Percentiles rank a stretch among this genome's conserved stretches.
Evolutionary conservation across 2,797 vertebrate species (phyloP).

Genomic region (Varecia variegata): DNA sequence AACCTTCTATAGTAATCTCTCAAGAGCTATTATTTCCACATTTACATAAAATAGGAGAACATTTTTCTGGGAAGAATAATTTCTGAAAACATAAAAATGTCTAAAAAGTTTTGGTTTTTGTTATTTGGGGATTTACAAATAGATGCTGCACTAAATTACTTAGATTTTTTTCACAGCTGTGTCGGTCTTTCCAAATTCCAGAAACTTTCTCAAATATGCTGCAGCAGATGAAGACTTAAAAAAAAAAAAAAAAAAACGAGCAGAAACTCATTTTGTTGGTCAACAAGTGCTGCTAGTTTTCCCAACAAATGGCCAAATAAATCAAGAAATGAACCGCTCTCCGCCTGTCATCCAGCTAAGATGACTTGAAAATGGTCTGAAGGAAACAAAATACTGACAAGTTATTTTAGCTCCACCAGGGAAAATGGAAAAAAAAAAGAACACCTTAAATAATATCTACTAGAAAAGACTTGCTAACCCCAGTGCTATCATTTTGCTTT

Average conservation of each 20-base stretch:
- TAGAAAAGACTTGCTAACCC: neutral
- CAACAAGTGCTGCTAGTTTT: neutral
- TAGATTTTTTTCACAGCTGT: slow-evolving; percentile 5
- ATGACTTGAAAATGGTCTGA: slow-evolving; percentile 20
- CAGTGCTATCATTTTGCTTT: neutral
- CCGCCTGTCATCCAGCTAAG: neutral
- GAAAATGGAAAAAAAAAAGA: neutral
- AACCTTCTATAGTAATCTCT: neutral
- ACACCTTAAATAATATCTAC: neutral
- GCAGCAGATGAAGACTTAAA: neutral
- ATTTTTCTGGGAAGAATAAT: neutral
- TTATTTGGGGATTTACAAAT: slow-evolving; percentile 1
- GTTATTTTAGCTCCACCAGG: neutral
- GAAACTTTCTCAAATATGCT: neutral
- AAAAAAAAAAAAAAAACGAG: neutral
- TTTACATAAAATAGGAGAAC: neutral
- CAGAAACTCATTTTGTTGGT: neutral
- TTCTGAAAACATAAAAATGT: slow-evolving; percentile 37
- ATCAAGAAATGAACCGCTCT: neutral
- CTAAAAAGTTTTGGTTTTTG: neutral
- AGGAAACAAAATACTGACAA: slow-evolving; percentile 13
- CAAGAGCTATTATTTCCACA: neutral
- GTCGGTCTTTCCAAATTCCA: neutral
- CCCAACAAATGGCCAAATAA: neutral
- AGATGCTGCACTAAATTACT: neutral